Percentiles rank a stretch among this genome's conserved stretches.
These are phyloP conservation scores for Helicoverpa zea DNA, from an alignment of 1,140 invertebrate species.

Conservation along the genomic window DNA sequence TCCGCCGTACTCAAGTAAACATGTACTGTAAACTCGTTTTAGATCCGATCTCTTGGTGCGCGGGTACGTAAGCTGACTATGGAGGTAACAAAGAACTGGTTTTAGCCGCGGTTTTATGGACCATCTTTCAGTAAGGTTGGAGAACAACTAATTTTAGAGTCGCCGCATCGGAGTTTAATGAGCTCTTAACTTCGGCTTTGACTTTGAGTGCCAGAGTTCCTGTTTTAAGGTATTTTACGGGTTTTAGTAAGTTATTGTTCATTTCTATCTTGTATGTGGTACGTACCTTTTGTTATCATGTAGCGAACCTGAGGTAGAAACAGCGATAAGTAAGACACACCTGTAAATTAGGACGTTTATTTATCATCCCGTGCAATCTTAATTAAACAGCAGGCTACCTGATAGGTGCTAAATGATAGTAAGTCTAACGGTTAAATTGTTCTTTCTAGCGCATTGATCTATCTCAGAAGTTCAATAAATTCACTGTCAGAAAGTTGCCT, in stretches of 20 bases:
- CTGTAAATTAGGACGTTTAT: slow-evolving; percentile 16
- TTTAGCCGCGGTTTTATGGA: slow-evolving; percentile 53
- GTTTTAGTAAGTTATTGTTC: not conserved
- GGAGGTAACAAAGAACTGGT: slow-evolving; percentile 59
- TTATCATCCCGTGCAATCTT: slow-evolving; percentile 21
- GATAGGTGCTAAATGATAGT: not conserved
- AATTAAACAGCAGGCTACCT: slow-evolving; percentile 3
- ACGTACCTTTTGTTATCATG: not conserved
- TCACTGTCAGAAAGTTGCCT: no score
- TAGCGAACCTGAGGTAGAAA: not conserved
- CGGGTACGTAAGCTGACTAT: slow-evolving; percentile 33
- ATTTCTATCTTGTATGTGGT: not conserved
- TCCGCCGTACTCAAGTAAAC: not conserved
- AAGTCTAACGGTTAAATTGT: not conserved
- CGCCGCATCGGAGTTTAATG: slow-evolving; percentile 43
- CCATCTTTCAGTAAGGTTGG: slow-evolving; percentile 40
- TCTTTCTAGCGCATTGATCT: not conserved
- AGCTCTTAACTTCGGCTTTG: slow-evolving; percentile 43
- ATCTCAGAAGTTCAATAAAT: no score
- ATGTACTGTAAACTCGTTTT: slow-evolving; percentile 41
- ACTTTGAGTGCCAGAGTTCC: slow-evolving; percentile 45
- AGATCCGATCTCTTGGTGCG: slow-evolving; percentile 44
- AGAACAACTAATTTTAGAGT: slow-evolving; percentile 48
- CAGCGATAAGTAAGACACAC: slow-evolving; percentile 7
- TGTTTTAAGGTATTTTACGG: not conserved